Conservation (phyloP, 2,888 invertebrate species). For the Chymomyza amoena region DNA sequence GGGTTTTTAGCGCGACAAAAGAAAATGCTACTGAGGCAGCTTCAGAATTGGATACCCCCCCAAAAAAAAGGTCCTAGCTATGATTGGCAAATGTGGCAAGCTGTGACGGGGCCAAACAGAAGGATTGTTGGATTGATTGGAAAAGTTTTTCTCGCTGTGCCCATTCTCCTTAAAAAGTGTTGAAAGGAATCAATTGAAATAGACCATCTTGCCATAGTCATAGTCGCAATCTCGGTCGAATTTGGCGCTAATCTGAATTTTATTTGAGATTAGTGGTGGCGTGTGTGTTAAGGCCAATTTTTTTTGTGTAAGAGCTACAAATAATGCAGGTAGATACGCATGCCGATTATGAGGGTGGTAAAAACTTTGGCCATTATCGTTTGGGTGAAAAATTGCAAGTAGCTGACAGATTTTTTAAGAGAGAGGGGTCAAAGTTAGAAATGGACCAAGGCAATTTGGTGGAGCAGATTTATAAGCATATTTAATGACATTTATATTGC, state of each 20-base stretch:
- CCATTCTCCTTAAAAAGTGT: constrained; percentile 24
- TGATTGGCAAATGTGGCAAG: too few species aligned
- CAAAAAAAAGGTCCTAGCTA: background rate
- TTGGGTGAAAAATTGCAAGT: constrained; percentile 34
- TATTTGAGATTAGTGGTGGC: constrained; percentile 66
- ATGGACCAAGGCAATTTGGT: constrained; percentile 14
- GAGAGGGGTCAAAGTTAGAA: background rate
- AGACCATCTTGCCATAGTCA: constrained; percentile 37
- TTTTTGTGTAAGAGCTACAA: background rate
- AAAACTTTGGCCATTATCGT: constrained; percentile 66
- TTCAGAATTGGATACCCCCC: background rate
- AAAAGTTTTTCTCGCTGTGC: constrained; percentile 50
- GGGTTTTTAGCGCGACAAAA: constrained; percentile 63
- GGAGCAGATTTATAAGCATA: background rate
- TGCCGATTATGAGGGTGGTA: background rate
- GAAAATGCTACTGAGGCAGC: constrained; percentile 5
- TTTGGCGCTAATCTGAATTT: constrained; percentile 69
- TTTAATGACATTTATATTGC: background rate
- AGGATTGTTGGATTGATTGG: constrained; percentile 64
- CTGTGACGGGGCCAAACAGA: constrained; percentile 25
- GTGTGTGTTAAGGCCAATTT: constrained; percentile 23
- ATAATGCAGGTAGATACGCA: background rate
- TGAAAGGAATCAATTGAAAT: constrained; percentile 65
- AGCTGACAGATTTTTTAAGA: constrained; percentile 30
- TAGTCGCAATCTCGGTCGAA: too few species aligned